Evolutionary conservation across 2,888 invertebrate species (phyloP).

Genomic region (Rhamnusium bicolor): DNA sequence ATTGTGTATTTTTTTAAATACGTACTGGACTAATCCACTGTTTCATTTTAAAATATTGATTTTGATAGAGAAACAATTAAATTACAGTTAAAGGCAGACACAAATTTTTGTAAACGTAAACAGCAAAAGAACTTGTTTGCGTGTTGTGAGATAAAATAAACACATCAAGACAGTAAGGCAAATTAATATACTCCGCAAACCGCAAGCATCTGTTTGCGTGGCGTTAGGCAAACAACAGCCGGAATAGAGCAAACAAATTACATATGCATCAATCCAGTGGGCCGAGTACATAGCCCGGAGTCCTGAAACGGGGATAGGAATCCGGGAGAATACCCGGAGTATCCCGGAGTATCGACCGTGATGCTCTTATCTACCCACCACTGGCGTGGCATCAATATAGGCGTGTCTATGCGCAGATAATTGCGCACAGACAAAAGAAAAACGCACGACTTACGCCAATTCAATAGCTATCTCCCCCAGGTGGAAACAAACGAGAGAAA

Average conservation of each 20-base stretch:
- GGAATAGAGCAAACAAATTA: constrained; percentile 64
- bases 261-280: constrained; percentile 65
- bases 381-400: constrained; percentile 65
- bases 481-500: constrained; percentile 56
- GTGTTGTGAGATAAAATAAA: constrained; percentile 41
- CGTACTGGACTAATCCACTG: not conserved
- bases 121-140: constrained; percentile 31
- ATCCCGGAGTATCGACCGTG: constrained; percentile 67
- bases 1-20: too few species aligned
- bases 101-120: not conserved
- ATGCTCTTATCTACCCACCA: constrained; percentile 67
- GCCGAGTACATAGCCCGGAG: constrained; percentile 59
- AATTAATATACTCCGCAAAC: constrained; percentile 58
- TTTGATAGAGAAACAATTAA: not conserved
- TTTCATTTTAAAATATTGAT: not conserved
- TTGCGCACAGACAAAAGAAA: constrained; percentile 63
- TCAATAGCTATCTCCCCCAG: constrained; percentile 48
- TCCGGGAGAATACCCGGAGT: constrained; percentile 65
- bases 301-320: constrained; percentile 52
- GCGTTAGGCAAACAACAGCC: constrained; percentile 55
- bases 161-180: constrained; percentile 48
- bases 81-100: not conserved
- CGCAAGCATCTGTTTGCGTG: constrained; percentile 60
- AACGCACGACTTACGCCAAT: constrained; percentile 60
- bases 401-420: constrained; percentile 64